Conservation (phyloP, 2,888 invertebrate species). For the Leucoma salicis region DNA sequence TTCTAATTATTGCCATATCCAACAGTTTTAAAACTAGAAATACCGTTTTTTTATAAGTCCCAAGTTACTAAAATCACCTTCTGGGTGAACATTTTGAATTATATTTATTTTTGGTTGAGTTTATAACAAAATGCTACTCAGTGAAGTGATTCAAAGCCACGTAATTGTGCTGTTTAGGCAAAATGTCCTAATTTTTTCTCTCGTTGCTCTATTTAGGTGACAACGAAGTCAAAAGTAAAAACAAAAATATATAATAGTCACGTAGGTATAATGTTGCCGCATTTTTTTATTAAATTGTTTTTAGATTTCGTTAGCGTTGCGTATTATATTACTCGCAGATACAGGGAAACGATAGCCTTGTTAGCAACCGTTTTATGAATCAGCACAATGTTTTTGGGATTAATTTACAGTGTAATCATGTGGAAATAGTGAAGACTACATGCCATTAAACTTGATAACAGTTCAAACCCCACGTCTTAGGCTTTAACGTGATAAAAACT, state of each 20-base stretch:
- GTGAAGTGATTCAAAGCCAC: constrained; percentile 48
- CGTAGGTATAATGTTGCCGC: constrained; percentile 53
- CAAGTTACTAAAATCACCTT: constrained; percentile 32
- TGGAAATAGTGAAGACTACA: too few relatives aligned
- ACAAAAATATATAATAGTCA: constrained; percentile 58
- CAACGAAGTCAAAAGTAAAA: constrained; percentile 58
- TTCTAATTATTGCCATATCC: neutral
- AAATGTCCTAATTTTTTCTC: constrained; percentile 55
- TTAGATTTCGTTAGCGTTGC: constrained; percentile 34
- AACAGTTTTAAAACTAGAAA: neutral
- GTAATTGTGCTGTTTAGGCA: constrained; percentile 56
- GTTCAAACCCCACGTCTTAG: too few relatives aligned
- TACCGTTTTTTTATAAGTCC: constrained; percentile 15
- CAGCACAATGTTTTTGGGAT: too few relatives aligned
- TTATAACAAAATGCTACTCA: constrained; percentile 42
- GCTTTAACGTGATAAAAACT: too few relatives aligned
- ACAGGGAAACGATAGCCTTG: too few relatives aligned
- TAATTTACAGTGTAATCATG: too few relatives aligned
- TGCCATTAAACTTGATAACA: too few relatives aligned
- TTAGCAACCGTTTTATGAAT: too few relatives aligned
- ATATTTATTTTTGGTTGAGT: constrained; percentile 37
- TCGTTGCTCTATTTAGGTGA: constrained; percentile 55
- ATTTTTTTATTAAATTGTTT: constrained; percentile 56
- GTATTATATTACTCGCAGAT: too few relatives aligned
- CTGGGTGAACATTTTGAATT: constrained; percentile 34